Conservation (phyloP, 2,888 invertebrate species). For the Aspidapion aeneum region DNA sequence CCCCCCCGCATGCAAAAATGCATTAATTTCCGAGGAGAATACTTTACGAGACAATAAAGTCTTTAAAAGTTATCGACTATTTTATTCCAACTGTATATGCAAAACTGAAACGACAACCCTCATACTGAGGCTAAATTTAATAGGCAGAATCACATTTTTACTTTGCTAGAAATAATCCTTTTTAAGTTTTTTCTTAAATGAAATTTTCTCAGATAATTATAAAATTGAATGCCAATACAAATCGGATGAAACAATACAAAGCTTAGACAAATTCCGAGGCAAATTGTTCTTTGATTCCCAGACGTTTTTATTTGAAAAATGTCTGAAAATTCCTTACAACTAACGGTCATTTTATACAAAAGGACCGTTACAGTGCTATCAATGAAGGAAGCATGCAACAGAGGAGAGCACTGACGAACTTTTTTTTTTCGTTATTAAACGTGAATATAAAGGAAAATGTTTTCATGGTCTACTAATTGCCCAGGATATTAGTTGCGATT, state of each 20-base stretch:
- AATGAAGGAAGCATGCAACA: background rate
- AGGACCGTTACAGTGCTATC: background rate
- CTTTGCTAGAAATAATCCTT: no score
- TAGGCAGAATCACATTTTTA: no score
- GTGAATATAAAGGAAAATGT: slow-evolving; percentile 11
- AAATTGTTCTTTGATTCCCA: background rate
- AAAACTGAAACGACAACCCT: no score
- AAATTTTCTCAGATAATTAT: background rate
- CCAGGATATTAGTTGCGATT: slow-evolving; percentile 1
- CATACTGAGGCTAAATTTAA: no score
- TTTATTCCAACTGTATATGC: no score
- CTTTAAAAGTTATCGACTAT: no score
- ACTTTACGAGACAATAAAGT: no score
- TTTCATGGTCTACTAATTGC: slow-evolving; percentile 23
- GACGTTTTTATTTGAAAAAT: background rate
- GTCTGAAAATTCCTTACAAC: background rate
- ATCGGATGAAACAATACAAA: background rate
- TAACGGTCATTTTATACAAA: background rate
- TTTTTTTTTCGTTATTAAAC: background rate
- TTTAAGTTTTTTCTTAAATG: no score
- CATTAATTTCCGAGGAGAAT: no score
- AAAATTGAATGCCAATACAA: background rate
- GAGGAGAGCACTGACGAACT: background rate
- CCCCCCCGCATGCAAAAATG: no score
- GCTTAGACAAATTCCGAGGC: background rate